Evolutionary conservation across 2,888 invertebrate species (phyloP).

Genomic region (Spisula solida): DNA sequence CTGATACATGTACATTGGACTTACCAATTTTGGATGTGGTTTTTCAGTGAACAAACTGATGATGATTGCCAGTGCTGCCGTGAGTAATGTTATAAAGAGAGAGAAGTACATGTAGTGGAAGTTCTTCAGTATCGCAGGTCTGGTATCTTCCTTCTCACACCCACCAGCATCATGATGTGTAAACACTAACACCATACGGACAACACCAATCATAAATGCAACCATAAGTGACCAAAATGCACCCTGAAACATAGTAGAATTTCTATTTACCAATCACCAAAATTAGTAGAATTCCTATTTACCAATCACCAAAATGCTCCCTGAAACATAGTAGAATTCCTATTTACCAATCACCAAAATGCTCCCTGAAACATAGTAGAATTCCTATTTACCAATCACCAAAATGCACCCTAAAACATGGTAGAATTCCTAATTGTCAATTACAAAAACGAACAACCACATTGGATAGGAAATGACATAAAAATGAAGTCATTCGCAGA

Average conservation of each 20-base stretch:
- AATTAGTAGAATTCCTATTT: constrained; percentile 83
- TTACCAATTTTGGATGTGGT: constrained; percentile 86
- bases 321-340: constrained; percentile 67
- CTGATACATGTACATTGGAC: neutral
- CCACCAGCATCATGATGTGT: constrained; percentile 81
- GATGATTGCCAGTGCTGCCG: constrained; percentile 85
- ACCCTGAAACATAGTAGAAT: constrained; percentile 80
- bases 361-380: constrained; percentile 85
- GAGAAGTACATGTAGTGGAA: constrained; percentile 88
- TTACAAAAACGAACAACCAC: constrained; percentile 85
- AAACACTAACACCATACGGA: constrained; percentile 88
- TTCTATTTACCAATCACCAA: constrained; percentile 83
- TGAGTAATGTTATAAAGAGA: constrained; percentile 88
- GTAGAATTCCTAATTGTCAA: constrained; percentile 78
- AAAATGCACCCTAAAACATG: constrained; percentile 88
- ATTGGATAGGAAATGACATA: too few relatives aligned
- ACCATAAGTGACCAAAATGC: constrained; percentile 88
- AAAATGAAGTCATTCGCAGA: too few relatives aligned
- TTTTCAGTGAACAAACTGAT: constrained; percentile 88
- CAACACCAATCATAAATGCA: constrained; percentile 87
- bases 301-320: constrained; percentile 89
- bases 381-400: constrained; percentile 86
- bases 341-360: constrained; percentile 74
- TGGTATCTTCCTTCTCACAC: constrained; percentile 67
- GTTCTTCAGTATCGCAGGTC: constrained; percentile 80